Conservation (phyloP, 2,888 invertebrate genomes). For the Brachylomia viminalis region DNA sequence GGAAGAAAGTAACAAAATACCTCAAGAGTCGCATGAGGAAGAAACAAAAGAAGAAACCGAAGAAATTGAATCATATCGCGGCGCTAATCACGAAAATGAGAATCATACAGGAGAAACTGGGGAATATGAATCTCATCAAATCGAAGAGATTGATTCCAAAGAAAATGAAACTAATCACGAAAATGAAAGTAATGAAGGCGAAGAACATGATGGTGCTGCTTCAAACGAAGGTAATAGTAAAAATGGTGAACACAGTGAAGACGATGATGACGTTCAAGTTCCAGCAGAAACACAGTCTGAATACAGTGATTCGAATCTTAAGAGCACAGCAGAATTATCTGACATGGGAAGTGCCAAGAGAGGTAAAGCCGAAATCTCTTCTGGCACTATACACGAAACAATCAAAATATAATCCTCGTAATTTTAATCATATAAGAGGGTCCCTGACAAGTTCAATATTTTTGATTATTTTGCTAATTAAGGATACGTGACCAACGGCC, state of each 20-base stretch:
- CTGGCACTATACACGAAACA: constrained; percentile 86
- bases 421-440: constrained; percentile 82
- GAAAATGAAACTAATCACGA: constrained; percentile 45
- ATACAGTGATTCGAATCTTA: constrained; percentile 83
- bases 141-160: constrained; percentile 29
- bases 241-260: constrained; percentile 83
- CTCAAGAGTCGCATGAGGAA: constrained; percentile 40
- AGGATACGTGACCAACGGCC: constrained; percentile 87
- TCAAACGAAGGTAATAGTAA: constrained; percentile 84
- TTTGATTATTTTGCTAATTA: constrained; percentile 90
- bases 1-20: constrained; percentile 31
- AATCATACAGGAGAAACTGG: constrained; percentile 26
- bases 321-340: constrained; percentile 82
- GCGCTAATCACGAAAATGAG: constrained; percentile 36
- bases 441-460: constrained; percentile 89
- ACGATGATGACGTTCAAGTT: constrained; percentile 90
- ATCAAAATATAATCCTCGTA: constrained; percentile 82
- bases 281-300: constrained; percentile 86
- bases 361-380: constrained; percentile 85
- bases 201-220: constrained; percentile 68
- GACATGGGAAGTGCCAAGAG: constrained; percentile 85
- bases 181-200: constrained; percentile 48
- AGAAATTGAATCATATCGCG: constrained; percentile 17
- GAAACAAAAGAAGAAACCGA: constrained; percentile 16
- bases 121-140: constrained; percentile 28